Evolutionary conservation across 2,888 invertebrate species (phyloP), one percentile per base, ranked within the genome.

Genomic region (Dicycla oo): DNA sequence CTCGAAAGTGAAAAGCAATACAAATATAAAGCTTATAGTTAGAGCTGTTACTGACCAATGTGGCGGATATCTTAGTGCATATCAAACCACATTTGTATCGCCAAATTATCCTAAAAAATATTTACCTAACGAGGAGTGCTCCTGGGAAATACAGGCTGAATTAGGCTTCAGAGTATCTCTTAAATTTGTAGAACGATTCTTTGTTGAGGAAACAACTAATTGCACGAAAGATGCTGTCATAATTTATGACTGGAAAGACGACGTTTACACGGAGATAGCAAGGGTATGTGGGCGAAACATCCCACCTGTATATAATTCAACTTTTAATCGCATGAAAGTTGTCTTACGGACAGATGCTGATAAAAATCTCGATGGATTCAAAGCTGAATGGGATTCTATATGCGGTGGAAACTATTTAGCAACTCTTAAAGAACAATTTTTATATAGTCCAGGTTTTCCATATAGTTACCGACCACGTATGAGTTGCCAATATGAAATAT

Each of bases 361-460:
- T 20, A 94, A 96, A 8, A 97, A 97, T 74, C 97, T 97, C 6
- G 97, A 97, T 86, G 99, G 99, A 18, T 99, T 99, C 75, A 94
- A 96, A 94, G 97, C 97, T 10, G 74, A 87, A 20, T 98, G 98
- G 97, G 88, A 89, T 34, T 91, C 96, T 78, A 97, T 96, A 75
- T 99, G 99, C 92, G 98, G 98, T 18, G 98, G 98, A 6, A 90
- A 94, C 6, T 97, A 97, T 82, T 90, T 93, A 63, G 97, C 97
- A 0, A 94, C 95, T 4, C 90, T 88, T 20, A 90, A 90, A 43
- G 90, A 94, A 75, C 96, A 96, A 86, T 91, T 92, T 54, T 91
- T 99, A 23, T 94, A 95, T 40, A 98, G 98, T 87, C 99, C 99
- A 0, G 97, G 97, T 60, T 98, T 97, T 94, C 98, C 98, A 3